phyloP scores from a whole-genome alignment of 2,113 vertebrate species.

The Murina feae region DNA sequence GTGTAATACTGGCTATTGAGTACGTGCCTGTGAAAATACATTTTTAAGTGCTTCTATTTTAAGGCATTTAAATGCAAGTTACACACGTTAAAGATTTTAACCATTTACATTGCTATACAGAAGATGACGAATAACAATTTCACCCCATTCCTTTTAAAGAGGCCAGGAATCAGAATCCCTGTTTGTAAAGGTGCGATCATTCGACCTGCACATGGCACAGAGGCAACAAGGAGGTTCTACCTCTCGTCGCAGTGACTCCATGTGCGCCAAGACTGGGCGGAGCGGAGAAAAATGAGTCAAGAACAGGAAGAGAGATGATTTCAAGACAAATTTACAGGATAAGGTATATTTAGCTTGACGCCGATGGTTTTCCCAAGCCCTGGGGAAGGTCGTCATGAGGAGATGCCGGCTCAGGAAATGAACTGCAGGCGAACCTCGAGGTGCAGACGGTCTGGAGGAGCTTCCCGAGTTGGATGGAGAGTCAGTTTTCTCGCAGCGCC shows the following conservation, averaged over 20 bases:
- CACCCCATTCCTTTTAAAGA: neutral
- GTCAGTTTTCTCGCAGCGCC: no score
- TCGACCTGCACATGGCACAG: accelerated
- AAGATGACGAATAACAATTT: neutral
- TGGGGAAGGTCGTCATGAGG: neutral
- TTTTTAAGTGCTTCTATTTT: neutral
- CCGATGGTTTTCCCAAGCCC: neutral
- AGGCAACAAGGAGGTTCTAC: neutral
- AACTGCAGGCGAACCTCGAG: neutral
- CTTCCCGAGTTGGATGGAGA: accelerated
- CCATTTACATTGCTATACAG: neutral
- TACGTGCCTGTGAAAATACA: neutral
- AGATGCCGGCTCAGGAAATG: neutral
- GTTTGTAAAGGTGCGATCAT: neutral
- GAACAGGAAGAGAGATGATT: neutral
- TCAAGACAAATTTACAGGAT: neutral
- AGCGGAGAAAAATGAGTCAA: neutral
- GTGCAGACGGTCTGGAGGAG: neutral
- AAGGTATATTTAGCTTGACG: neutral
- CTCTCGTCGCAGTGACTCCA: accelerated
- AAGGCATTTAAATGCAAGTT: neutral
- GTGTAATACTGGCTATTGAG: neutral
- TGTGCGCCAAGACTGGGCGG: neutral
- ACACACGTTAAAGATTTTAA: neutral
- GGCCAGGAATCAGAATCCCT: neutral